Percentiles rank a stretch among this genome's conserved stretches.
phyloP scores from a whole-genome alignment of 2,888 invertebrate species.

The Bursaphelenchus okinawaensis region DNA sequence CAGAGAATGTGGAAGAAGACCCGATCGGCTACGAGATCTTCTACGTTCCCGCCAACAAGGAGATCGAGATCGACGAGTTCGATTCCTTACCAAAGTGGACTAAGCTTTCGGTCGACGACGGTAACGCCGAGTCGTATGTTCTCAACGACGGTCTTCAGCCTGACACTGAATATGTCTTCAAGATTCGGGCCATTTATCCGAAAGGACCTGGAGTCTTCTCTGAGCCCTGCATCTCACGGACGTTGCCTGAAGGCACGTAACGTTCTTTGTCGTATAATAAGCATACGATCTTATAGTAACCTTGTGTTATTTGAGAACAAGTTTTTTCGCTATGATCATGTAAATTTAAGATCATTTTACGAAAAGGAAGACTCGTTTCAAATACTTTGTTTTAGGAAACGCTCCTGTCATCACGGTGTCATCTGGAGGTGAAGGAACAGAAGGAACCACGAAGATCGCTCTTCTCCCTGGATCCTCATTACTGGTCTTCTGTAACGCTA shows the following conservation, averaged over 20 bases:
- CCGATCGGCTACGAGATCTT: constrained; percentile 53
- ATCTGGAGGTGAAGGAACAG: constrained; percentile 50
- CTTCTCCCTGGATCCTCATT: constrained; percentile 54
- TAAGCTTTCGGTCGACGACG: constrained; percentile 26
- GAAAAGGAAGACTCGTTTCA: no score
- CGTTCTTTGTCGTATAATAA: background rate
- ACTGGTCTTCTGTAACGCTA: constrained; percentile 53
- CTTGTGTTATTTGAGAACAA: no score
- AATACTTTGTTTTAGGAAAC: constrained; percentile 30
- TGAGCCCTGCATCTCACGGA: constrained; percentile 56
- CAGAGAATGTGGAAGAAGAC: constrained; percentile 37
- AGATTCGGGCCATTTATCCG: constrained; percentile 53
- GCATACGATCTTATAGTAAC: background rate
- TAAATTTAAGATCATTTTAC: no score
- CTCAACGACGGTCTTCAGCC: constrained; percentile 43
- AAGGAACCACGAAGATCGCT: constrained; percentile 45
- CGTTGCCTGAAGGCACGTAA: constrained; percentile 49
- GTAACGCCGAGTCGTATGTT: constrained; percentile 28
- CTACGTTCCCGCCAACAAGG: constrained; percentile 52
- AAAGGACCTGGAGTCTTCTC: constrained; percentile 57
- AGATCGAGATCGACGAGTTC: constrained; percentile 51
- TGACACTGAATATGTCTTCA: constrained; percentile 53
- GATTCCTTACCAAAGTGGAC: constrained; percentile 41
- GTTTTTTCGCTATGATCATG: no score
- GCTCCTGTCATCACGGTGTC: constrained; percentile 54